These are phyloP conservation scores for Festucalex cinctus DNA, from an alignment of 2,113 vertebrate genomes.

Conservation along the genomic window DNA sequence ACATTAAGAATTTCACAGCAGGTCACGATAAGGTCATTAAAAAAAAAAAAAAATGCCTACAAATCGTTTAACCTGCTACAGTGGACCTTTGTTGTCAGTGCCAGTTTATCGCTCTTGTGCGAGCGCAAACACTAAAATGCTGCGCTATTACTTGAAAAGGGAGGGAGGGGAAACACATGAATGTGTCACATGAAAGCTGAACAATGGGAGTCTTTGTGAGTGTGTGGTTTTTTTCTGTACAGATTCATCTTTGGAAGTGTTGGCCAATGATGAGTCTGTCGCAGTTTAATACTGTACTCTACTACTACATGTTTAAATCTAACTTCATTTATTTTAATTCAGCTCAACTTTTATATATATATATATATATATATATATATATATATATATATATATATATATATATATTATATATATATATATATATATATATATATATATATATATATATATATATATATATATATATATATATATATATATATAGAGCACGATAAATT, in stretches of 20 bases:
- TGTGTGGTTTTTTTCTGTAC: not conserved
- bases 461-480: too few relatives aligned
- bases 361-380: too few relatives aligned
- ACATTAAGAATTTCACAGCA: not conserved
- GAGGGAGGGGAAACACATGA: constrained; percentile 28
- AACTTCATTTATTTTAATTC: not conserved
- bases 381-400: too few relatives aligned
- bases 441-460: too few relatives aligned
- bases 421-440: too few relatives aligned
- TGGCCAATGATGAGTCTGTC: constrained; percentile 28
- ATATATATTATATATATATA: too few relatives aligned
- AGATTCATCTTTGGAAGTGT: constrained; percentile 45
- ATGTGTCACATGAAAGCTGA: constrained; percentile 42
- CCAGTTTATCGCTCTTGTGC: constrained; percentile 7
- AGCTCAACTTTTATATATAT: not conserved
- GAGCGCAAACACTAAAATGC: constrained; percentile 41
- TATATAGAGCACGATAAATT: too few relatives aligned
- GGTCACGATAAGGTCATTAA: constrained; percentile 1
- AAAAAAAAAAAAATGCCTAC: not conserved
- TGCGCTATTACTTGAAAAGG: constrained; percentile 49
- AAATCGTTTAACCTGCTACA: constrained; percentile 45
- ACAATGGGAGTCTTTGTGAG: constrained; percentile 63
- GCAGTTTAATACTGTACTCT: not conserved
- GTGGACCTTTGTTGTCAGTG: constrained; percentile 59
- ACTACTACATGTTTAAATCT: constrained; percentile 25